phyloP scores from a whole-genome alignment of 2,797 vertebrate species.

The Chaetophractus vellerosus region DNA sequence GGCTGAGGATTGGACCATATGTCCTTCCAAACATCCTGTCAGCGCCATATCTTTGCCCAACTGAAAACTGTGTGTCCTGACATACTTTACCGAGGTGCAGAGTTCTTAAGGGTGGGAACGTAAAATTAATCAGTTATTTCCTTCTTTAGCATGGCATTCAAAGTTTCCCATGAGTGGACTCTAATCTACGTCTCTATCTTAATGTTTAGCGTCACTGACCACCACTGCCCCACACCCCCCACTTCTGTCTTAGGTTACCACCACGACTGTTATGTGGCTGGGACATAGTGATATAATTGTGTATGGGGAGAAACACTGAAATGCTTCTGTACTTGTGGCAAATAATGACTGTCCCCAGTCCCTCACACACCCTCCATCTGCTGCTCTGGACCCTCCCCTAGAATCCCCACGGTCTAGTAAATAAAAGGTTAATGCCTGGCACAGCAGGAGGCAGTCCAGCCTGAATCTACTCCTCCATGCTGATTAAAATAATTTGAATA shows the following conservation, averaged over 20 bases:
- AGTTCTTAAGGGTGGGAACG: not conserved
- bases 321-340: not conserved
- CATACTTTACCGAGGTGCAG: not conserved
- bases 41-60: not conserved
- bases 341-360: not conserved
- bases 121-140: not conserved
- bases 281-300: not conserved
- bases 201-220: fast-evolving
- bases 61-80: not conserved
- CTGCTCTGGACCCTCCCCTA: not conserved
- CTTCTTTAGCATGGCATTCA: not conserved
- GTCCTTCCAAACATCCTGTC: constrained; percentile 14
- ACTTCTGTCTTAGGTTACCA: too few species aligned
- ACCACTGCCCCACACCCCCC: fast-evolving
- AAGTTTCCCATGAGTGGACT: not conserved
- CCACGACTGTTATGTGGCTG: not conserved
- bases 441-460: not conserved
- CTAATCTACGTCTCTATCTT: not conserved
- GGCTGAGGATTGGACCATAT: not conserved
- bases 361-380: not conserved
- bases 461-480: not conserved
- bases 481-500: constrained; percentile 1
- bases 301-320: not conserved
- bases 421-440: not conserved
- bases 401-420: not conserved